Evolutionary conservation across 64 coral and sea anemone species (phyloP).

Genomic region (Orbicella faveolata): DNA sequence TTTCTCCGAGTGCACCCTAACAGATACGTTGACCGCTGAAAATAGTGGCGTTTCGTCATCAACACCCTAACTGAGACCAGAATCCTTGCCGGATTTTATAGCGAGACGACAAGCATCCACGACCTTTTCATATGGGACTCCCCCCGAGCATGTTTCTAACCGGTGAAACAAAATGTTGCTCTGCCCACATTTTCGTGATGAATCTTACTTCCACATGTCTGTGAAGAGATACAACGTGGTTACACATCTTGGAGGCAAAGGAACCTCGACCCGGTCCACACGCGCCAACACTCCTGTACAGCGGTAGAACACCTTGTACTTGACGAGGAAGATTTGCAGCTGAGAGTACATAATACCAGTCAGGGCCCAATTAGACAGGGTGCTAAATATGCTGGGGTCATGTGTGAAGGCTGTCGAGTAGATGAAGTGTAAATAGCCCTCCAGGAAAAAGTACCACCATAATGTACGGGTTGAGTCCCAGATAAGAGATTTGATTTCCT

Average conservation of each 20-base stretch:
- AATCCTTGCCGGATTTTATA: too few relatives aligned
- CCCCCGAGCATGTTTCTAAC: too few relatives aligned
- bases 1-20: too few relatives aligned
- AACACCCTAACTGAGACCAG: too few relatives aligned
- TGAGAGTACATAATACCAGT: slow-evolving; percentile 76
- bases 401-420: slow-evolving; percentile 75
- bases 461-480: slow-evolving; percentile 64
- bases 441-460: slow-evolving; percentile 88
- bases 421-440: slow-evolving; percentile 78
- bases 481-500: slow-evolving; percentile 42
- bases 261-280: slow-evolving; percentile 62
- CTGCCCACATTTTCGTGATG: background rate
- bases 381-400: slow-evolving; percentile 58
- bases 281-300: slow-evolving; percentile 63
- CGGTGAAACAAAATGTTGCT: too few relatives aligned
- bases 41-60: too few relatives aligned
- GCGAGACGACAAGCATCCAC: too few relatives aligned
- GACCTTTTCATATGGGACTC: too few relatives aligned
- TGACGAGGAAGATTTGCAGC: slow-evolving; percentile 74
- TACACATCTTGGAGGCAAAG: slow-evolving; percentile 85
- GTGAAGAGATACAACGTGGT: slow-evolving; percentile 77
- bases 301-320: slow-evolving; percentile 93
- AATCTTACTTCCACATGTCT: slow-evolving; percentile 96
- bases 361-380: slow-evolving; percentile 59
- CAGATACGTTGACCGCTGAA: too few relatives aligned